Percentiles rank a stretch among this genome's conserved stretches.
phyloP scores from a whole-genome alignment of 1,140 invertebrate genomes.

The Macrotrachela quadricornifera region DNA sequence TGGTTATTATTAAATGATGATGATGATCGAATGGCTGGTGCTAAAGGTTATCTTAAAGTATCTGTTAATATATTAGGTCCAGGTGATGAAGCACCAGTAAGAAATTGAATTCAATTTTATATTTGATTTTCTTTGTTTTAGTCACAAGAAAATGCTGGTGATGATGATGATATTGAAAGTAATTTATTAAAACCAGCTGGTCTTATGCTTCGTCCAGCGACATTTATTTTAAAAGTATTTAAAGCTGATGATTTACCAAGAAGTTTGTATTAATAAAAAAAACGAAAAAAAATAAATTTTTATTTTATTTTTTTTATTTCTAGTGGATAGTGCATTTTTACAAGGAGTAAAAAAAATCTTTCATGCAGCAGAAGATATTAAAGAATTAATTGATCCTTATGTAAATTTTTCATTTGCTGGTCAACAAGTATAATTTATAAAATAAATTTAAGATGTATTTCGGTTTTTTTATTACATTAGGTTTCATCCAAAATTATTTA shows the following conservation, averaged over 20 bases:
- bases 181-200: conserved; percentile 31
- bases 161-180: conserved; percentile 31
- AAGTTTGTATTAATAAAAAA: conserved; percentile 18
- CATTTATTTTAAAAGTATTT: conserved; percentile 26
- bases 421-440: conserved; percentile 19
- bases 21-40: conserved; percentile 25
- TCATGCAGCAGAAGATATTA: conserved; percentile 24
- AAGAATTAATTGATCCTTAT: conserved; percentile 33
- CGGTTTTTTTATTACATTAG: conserved; percentile 10
- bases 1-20: conserved; percentile 32
- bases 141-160: conserved; percentile 11
- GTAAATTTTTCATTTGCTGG: conserved; percentile 31
- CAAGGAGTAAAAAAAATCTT: conserved; percentile 31
- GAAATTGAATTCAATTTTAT: conserved; percentile 10
- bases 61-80: conserved; percentile 29
- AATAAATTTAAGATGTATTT: neutral
- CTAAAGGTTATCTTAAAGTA: conserved; percentile 33
- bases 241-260: conserved; percentile 31
- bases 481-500: conserved; percentile 31
- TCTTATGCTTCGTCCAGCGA: conserved; percentile 28
- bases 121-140: no score
- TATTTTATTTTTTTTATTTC: conserved; percentile 4
- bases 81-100: conserved; percentile 30
- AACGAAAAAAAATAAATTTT: no score
- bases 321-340: conserved; percentile 32